Base-by-base conservation (phyloP, 2,113 vertebrate species). In the Pachyramphus minor region DNA sequence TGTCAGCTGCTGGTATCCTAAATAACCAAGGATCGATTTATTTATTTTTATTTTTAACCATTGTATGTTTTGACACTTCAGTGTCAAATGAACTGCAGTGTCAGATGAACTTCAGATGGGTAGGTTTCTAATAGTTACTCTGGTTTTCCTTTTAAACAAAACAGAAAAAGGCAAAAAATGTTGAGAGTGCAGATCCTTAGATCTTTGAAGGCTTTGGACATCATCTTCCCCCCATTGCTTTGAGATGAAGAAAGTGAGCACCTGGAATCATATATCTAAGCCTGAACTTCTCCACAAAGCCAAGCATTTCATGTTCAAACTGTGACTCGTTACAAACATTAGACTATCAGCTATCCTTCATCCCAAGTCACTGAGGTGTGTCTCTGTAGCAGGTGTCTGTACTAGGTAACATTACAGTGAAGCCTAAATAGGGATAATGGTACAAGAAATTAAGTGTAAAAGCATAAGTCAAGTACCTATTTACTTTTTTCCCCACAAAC, bases 211-310 rank as follows among this genome's bases (percentile, higher is more conserved):
- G 24, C 9, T 56, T 27, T 37, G 28, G 64, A 28, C 41, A 62
- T 44, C 39, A 50, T 23, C 15, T 47, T 73, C 6, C 7, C 5
- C 4, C 2, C 24, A 37, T 15, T 50, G 22, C 53, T 84, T 37
- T 8, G 8, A 49, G 33, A 67, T 59, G 35, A 87, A 35, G 44
- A 37, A 76, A 76, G 30, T 0, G 1, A 56, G 60, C 49, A 63
- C 24, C 13, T 56, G 49, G 39, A 71, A 91, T 44, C 1, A 1
- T 0, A 0, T 14, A 39, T 30, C 31, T 35, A 72, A 72, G 24
- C 22, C 33, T 67, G 53, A 68, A 24, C 12, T 49, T 53, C 68
- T 59, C 47, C 35, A 16, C 41, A 75, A 41, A 89, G 27, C 12
- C 33, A 52, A 28, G 27, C 10, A 23, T 39, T 66, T 78, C 35